Evolutionary conservation across 1,140 invertebrate species (phyloP).

Genomic region (Anastrepha ludens): DNA sequence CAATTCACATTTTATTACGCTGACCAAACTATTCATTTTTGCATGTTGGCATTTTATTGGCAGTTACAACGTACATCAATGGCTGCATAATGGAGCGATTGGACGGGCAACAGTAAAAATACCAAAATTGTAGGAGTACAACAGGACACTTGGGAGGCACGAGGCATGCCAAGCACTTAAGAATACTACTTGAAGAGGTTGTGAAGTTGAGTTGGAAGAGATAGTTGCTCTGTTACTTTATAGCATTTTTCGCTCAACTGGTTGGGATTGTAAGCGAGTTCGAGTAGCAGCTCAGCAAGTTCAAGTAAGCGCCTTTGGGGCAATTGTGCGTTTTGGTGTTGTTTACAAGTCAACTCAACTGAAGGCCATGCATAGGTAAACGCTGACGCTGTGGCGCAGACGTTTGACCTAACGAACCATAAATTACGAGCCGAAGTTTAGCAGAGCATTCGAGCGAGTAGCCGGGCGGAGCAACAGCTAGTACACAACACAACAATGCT

Average conservation of each 20-base stretch:
- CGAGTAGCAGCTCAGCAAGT: neutral
- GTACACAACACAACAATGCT: neutral
- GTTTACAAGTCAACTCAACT: conserved; percentile 35
- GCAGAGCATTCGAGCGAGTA: neutral
- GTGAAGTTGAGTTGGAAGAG: neutral
- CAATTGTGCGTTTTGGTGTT: neutral
- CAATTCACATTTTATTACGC: conserved; percentile 47
- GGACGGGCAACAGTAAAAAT: neutral
- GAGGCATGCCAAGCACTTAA: conserved; percentile 44
- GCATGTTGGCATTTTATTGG: conserved; percentile 52
- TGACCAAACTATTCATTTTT: conserved; percentile 52
- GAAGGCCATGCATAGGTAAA: neutral
- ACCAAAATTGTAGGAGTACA: neutral
- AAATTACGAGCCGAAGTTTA: conserved; percentile 54
- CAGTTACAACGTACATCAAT: conserved; percentile 46
- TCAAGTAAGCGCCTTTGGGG: conserved; percentile 11
- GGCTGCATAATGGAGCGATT: conserved; percentile 44
- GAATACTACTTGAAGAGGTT: conserved; percentile 8
- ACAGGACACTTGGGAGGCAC: conserved; percentile 40
- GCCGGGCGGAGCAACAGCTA: conserved; percentile 7
- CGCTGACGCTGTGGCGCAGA: conserved; percentile 40
- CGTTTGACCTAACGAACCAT: conserved; percentile 58
- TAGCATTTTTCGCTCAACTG: neutral
- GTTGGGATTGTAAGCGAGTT: neutral
- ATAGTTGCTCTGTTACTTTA: neutral